These are phyloP conservation scores for Papilio protenor DNA, from an alignment of 2,888 invertebrate genomes.

Conservation along the genomic window DNA sequence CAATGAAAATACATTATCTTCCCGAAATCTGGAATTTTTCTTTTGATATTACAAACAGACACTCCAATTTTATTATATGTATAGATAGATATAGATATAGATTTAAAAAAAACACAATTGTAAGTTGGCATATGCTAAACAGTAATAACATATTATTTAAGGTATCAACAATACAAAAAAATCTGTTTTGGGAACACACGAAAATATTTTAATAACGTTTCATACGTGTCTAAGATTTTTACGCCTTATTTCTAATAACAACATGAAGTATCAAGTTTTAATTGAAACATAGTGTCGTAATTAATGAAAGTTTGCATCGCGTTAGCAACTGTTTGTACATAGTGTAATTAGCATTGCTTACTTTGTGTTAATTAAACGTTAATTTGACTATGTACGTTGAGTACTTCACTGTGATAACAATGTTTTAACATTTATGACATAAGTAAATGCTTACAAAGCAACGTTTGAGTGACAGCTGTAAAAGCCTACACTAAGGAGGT, in stretches of 20 bases:
- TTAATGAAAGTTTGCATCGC: neutral
- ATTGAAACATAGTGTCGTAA: neutral
- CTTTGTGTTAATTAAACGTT: neutral
- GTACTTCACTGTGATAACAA: neutral
- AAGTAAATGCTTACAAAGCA: neutral
- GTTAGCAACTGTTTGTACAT: neutral
- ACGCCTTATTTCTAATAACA: neutral
- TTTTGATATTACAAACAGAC: too few species aligned
- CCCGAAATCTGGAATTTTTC: too few species aligned
- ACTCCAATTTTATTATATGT: too few species aligned
- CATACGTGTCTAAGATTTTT: too few species aligned
- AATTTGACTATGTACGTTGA: neutral
- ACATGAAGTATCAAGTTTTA: neutral
- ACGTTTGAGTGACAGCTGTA: neutral
- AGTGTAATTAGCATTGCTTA: neutral
- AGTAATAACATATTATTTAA: too few species aligned
- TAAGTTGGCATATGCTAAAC: too few species aligned
- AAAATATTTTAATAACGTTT: too few species aligned
- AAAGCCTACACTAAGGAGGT: neutral
- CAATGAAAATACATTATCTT: too few species aligned
- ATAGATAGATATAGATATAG: too few species aligned
- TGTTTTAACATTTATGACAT: neutral
- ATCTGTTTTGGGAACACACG: too few species aligned
- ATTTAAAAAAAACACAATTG: neutral
- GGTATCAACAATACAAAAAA: too few species aligned